Conservation (phyloP, 1,140 invertebrate species). For the Caenorhabditis remanei region DNA sequence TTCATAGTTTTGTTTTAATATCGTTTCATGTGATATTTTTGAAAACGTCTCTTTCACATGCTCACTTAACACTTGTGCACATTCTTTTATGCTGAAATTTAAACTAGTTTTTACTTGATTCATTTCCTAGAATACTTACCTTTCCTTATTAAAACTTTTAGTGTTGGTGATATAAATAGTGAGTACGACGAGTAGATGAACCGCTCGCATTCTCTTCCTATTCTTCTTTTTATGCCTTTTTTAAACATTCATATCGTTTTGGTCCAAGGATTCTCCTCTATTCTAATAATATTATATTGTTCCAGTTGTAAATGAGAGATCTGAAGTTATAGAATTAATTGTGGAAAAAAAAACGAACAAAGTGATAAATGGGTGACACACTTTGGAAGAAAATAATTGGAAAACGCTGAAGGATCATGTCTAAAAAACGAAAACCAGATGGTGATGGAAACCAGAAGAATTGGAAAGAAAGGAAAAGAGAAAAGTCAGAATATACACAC, state of each 20-base stretch:
- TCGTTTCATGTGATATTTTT: slow-evolving; percentile 70
- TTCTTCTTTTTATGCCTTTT: background rate
- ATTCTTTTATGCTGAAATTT: slow-evolving; percentile 90
- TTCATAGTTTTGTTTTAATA: slow-evolving; percentile 72
- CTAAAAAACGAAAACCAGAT: slow-evolving; percentile 19
- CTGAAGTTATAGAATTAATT: background rate
- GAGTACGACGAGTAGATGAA: slow-evolving; percentile 43
- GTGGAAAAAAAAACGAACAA: background rate
- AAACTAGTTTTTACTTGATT: no score
- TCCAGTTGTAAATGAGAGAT: background rate
- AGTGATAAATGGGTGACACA: slow-evolving; percentile 3
- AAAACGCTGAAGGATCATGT: background rate
- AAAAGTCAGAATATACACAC: slow-evolving; percentile 46
- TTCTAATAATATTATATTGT: background rate
- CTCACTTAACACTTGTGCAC: slow-evolving; percentile 78
- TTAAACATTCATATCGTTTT: slow-evolving; percentile 28
- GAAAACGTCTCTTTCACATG: slow-evolving; percentile 69
- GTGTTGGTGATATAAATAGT: background rate
- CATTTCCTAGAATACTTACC: background rate
- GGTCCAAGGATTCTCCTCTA: slow-evolving; percentile 7
- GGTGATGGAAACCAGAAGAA: slow-evolving; percentile 41
- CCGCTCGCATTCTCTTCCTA: slow-evolving; percentile 42
- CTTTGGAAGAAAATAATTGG: background rate
- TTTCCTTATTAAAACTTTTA: slow-evolving; percentile 12
- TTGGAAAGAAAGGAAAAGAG: background rate